phyloP scores from a whole-genome alignment of 2,797 vertebrate genomes.

The Lepidocolaptes lacrymiger region DNA sequence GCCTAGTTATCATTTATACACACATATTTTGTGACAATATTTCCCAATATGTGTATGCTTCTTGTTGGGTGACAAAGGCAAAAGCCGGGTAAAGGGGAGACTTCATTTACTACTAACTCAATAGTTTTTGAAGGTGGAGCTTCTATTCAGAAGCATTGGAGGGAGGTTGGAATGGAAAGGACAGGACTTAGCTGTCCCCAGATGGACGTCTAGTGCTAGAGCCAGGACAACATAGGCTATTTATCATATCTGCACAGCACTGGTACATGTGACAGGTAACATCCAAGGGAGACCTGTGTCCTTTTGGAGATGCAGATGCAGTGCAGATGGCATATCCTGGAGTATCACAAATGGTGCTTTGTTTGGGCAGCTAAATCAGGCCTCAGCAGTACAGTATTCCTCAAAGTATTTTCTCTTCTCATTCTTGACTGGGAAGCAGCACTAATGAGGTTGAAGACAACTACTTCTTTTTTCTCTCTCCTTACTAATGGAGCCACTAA shows the following conservation, averaged over 20 bases:
- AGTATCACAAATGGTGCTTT: not conserved
- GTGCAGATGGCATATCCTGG: not conserved
- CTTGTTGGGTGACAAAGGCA: not conserved
- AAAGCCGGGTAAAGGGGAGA: not conserved
- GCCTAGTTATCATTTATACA: not conserved
- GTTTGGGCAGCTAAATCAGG: not conserved
- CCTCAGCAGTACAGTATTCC: not conserved
- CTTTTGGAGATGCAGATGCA: not conserved
- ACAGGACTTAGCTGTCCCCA: not conserved
- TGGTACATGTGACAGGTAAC: not conserved
- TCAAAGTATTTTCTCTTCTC: not conserved
- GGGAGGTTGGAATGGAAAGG: not conserved
- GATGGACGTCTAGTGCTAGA: not conserved
- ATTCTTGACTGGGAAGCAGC: not conserved
- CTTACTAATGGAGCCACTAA: constrained; percentile 27
- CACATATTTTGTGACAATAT: not conserved
- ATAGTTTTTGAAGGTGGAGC: not conserved
- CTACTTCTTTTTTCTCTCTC: not conserved
- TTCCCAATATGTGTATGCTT: not conserved
- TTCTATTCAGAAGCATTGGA: not conserved
- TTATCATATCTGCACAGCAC: not conserved
- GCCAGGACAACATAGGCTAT: fast-evolving
- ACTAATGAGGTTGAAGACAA: not conserved
- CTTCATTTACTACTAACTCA: not conserved
- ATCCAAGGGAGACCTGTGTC: not conserved